phyloP scores from a whole-genome alignment of 2,797 vertebrate genomes.

The Tragelaphus eurycerus region DNA sequence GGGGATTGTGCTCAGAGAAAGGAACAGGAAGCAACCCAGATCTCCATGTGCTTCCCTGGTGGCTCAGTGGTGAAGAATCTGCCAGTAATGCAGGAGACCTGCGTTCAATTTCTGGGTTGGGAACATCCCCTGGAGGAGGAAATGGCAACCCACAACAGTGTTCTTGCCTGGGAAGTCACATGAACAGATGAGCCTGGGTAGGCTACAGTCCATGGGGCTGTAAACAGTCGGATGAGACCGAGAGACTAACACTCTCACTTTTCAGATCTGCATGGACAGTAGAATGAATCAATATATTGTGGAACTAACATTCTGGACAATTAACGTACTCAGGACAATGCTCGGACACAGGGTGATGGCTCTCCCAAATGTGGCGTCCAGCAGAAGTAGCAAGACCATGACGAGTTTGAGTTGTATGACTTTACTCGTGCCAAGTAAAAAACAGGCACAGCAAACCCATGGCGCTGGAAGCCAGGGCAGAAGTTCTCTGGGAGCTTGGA shows the following conservation, averaged over 20 bases:
- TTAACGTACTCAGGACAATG: fast-evolving
- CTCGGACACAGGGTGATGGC: not conserved
- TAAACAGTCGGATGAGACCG: not conserved
- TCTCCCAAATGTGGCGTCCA: fast-evolving
- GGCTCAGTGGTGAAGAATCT: not conserved
- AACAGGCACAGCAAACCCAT: fast-evolving
- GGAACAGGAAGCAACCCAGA: not conserved
- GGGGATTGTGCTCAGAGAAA: not conserved
- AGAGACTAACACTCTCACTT: not conserved
- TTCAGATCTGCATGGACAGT: not conserved
- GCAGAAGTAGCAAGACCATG: not conserved
- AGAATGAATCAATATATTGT: fast-evolving
- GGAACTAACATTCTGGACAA: not conserved
- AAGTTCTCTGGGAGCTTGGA: not conserved
- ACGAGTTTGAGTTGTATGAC: fast-evolving
- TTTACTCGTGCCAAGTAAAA: fast-evolving
- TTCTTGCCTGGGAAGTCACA: not conserved
- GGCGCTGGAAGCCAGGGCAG: not conserved
- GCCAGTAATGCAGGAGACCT: not conserved
- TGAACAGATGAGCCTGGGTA: not conserved
- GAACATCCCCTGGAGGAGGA: not conserved
- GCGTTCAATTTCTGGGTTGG: not conserved
- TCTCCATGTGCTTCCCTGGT: not conserved
- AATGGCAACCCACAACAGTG: not conserved
- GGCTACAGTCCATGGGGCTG: not conserved